Conservation (phyloP, 1,140 invertebrate genomes). For the Lordiphosa clarofinis region DNA sequence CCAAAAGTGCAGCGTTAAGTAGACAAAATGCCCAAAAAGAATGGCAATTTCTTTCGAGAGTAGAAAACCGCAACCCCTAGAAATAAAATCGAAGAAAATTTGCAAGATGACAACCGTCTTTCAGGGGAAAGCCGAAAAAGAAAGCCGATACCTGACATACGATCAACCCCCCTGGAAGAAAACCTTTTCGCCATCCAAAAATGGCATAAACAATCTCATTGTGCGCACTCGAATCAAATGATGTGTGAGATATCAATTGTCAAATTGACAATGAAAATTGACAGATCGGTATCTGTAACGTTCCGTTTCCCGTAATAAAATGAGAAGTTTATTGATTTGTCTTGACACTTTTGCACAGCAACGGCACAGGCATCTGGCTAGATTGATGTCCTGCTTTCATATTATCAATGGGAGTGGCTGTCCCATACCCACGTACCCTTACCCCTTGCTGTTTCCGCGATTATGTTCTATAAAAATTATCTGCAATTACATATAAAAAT, state of each 20-base stretch:
- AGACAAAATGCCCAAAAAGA: slow-evolving; percentile 54
- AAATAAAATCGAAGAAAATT: slow-evolving; percentile 17
- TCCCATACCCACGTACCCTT: slow-evolving; percentile 24
- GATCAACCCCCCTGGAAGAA: slow-evolving; percentile 4
- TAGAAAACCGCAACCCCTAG: slow-evolving; percentile 57
- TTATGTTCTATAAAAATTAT: slow-evolving; percentile 71
- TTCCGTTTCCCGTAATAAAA: slow-evolving; percentile 63
- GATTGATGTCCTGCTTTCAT: slow-evolving; percentile 49
- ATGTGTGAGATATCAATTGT: slow-evolving; percentile 79
- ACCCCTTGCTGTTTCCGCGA: slow-evolving; percentile 59
- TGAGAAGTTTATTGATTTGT: slow-evolving; percentile 79
- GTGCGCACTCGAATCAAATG: slow-evolving; percentile 77
- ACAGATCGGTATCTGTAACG: slow-evolving; percentile 66
- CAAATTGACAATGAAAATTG: slow-evolving; percentile 74
- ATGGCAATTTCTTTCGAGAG: slow-evolving; percentile 47
- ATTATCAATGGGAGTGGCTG: slow-evolving; percentile 69
- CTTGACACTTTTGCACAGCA: slow-evolving; percentile 64
- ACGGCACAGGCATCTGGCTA: slow-evolving; percentile 20
- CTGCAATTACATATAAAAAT: slow-evolving; percentile 58
- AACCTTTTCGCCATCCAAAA: slow-evolving; percentile 29
- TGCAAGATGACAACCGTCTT: slow-evolving; percentile 1
- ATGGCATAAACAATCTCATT: slow-evolving; percentile 77
- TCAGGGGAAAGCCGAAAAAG: slow-evolving; percentile 17
- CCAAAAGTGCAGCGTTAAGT: slow-evolving; percentile 33
- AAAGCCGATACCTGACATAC: slow-evolving; percentile 45